Conservation (phyloP, 2,113 vertebrate genomes). For the Promerops cafer region DNA sequence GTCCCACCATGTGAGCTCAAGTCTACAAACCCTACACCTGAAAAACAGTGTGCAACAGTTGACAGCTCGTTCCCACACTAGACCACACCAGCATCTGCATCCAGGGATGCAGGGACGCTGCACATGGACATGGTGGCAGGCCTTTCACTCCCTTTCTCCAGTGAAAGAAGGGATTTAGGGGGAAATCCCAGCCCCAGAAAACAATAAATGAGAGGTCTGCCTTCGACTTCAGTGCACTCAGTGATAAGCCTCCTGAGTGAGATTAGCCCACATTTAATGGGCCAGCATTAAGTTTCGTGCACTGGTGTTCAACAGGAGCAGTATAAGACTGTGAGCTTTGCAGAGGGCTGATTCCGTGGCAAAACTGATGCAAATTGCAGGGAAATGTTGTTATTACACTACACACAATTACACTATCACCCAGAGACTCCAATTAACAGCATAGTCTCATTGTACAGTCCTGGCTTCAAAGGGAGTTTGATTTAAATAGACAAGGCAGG, state of each 20-base stretch:
- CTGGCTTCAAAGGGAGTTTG: conserved; percentile 50
- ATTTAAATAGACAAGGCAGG: conserved; percentile 60
- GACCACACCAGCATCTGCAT: not conserved
- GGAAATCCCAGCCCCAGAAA: not conserved
- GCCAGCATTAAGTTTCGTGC: not conserved
- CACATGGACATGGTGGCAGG: fast-evolving
- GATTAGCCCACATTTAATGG: not conserved
- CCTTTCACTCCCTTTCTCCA: not conserved
- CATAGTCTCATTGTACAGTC: conserved; percentile 5
- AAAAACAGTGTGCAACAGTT: not conserved
- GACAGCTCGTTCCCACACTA: not conserved
- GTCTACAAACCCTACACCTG: not conserved
- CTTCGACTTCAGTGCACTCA: not conserved
- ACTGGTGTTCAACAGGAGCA: not conserved
- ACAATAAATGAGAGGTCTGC: not conserved
- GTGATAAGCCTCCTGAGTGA: not conserved
- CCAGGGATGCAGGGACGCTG: not conserved
- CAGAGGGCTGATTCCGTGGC: not conserved
- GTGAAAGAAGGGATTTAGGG: not conserved
- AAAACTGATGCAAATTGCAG: conserved; percentile 7
- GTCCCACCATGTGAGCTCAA: not conserved
- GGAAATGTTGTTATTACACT: conserved; percentile 27
- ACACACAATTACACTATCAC: conserved; percentile 26
- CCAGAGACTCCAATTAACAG: conserved; percentile 57
- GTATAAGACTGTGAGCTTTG: not conserved